Evolutionary conservation across 2,888 invertebrate genomes (phyloP).

Genomic region (Scrobipalpa costella): DNA sequence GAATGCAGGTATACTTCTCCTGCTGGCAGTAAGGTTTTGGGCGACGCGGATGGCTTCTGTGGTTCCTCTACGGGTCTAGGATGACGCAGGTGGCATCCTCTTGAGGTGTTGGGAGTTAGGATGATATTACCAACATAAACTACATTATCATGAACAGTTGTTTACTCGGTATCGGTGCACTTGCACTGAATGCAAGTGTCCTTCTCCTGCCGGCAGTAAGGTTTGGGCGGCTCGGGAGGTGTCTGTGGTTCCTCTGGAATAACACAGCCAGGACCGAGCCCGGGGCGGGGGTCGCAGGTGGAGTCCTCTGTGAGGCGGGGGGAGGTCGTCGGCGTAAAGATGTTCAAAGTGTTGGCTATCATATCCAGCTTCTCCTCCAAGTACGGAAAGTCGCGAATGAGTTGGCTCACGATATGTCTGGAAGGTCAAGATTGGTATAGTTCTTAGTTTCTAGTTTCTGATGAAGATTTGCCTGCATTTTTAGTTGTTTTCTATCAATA

Average conservation of each 20-base stretch:
- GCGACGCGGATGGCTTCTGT: too few relatives aligned
- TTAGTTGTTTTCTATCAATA: neutral
- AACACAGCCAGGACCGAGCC: neutral
- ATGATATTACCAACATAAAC: neutral
- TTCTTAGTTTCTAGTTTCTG: neutral
- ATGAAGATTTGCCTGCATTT: neutral
- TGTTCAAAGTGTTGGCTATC: slow-evolving; percentile 77
- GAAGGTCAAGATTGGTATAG: neutral
- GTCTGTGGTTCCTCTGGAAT: neutral
- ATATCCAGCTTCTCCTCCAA: slow-evolving; percentile 60
- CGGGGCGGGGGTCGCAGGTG: slow-evolving; percentile 30
- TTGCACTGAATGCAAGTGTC: slow-evolving; percentile 4
- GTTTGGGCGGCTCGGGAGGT: neutral
- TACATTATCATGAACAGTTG: neutral
- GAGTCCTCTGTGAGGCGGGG: slow-evolving; percentile 50
- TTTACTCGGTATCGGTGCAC: neutral
- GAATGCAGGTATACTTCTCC: too few relatives aligned
- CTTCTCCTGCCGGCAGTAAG: slow-evolving; percentile 10
- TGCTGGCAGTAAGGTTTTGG: too few relatives aligned
- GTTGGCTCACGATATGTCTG: slow-evolving; percentile 74
- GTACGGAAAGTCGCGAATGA: slow-evolving; percentile 83
- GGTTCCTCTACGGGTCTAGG: too few relatives aligned
- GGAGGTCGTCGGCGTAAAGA: slow-evolving; percentile 54
- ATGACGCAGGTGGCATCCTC: too few relatives aligned
- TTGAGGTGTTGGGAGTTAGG: too few relatives aligned